phyloP scores from a whole-genome alignment of 2,888 invertebrate genomes.

The Drosophila maculinotata region DNA sequence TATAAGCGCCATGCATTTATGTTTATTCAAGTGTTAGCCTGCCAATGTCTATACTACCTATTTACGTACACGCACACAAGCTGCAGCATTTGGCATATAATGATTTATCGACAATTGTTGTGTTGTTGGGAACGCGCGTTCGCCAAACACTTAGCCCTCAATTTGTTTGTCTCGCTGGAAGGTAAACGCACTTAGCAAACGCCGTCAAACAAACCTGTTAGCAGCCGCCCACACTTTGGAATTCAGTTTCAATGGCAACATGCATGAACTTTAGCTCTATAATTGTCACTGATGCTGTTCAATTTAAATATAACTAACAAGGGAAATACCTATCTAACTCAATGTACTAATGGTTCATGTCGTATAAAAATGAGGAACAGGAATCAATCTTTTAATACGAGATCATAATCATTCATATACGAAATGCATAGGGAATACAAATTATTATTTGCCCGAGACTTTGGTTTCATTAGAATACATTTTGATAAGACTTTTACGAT shows the following conservation, averaged over 20 bases:
- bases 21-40: slow-evolving; percentile 73
- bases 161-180: slow-evolving; percentile 57
- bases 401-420: too few species aligned
- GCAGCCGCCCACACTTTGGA: slow-evolving; percentile 10
- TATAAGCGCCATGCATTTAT: slow-evolving; percentile 74
- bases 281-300: slow-evolving; percentile 10
- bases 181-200: slow-evolving; percentile 55
- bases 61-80: slow-evolving; percentile 19
- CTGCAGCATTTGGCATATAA: slow-evolving; percentile 64
- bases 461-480: too few species aligned
- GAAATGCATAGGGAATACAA: too few species aligned
- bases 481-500: too few species aligned
- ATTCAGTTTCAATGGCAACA: slow-evolving; percentile 11
- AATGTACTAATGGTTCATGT: too few species aligned
- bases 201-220: slow-evolving; percentile 12
- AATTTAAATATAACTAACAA: background rate
- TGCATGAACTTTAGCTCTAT: background rate
- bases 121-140: slow-evolving; percentile 38
- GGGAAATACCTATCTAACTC: too few species aligned
- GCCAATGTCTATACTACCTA: slow-evolving; percentile 43
- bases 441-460: too few species aligned
- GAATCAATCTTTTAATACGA: too few species aligned
- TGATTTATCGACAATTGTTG: slow-evolving; percentile 73
- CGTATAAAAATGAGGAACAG: too few species aligned
- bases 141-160: slow-evolving; percentile 55